Conservation (phyloP, 2,797 vertebrate species). For the Oreortyx pictus region DNA sequence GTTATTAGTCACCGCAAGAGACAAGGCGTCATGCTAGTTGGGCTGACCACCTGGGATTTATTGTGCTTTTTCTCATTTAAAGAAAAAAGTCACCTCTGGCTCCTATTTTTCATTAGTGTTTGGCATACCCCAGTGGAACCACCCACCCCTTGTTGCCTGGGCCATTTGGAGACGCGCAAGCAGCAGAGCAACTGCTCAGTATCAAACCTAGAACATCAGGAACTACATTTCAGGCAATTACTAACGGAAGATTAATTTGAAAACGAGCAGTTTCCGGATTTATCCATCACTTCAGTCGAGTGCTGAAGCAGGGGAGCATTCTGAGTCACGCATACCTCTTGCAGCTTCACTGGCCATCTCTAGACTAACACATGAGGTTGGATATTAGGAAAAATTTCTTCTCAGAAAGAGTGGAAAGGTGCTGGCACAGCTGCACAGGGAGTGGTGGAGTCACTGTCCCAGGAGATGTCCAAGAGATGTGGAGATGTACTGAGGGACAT, state of each 20-base stretch:
- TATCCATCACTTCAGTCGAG: background rate
- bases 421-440: too few species aligned
- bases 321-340: rapidly evolving
- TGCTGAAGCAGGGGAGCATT: background rate
- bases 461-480: too few species aligned
- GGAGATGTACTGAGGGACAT: too few species aligned
- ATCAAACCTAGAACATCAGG: background rate
- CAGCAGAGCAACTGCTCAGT: background rate
- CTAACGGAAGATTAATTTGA: background rate
- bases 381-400: too few species aligned
- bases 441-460: too few species aligned
- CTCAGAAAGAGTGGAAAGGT: too few species aligned
- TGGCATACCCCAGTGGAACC: background rate
- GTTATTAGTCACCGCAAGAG: background rate
- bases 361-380: rapidly evolving
- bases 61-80: background rate
- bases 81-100: background rate
- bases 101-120: background rate
- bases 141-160: background rate
- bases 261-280: rapidly evolving
- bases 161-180: background rate
- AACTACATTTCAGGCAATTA: background rate
- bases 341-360: background rate
- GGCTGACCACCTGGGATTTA: background rate
- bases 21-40: background rate